Evolutionary conservation across 2,888 invertebrate species (phyloP).

Genomic region (Chironomus tentans): DNA sequence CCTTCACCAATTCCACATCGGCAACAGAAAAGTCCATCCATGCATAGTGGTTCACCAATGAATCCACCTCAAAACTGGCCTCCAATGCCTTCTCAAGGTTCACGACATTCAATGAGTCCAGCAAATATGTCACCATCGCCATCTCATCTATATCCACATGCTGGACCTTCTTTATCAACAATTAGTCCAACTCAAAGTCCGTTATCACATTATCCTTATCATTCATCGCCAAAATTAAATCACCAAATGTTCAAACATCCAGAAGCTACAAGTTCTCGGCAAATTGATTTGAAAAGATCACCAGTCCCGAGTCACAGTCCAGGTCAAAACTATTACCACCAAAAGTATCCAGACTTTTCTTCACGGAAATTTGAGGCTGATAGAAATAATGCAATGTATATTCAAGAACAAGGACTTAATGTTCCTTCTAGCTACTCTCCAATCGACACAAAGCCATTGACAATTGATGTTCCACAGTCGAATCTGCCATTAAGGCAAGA

Average conservation of each 20-base stretch:
- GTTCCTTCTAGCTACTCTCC: background rate
- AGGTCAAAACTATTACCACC: conserved; percentile 3
- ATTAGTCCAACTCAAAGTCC: background rate
- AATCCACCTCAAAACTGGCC: conserved; percentile 31
- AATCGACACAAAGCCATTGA: background rate
- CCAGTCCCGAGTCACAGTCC: background rate
- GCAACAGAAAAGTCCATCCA: background rate
- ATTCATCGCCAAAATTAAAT: background rate
- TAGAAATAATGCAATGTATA: background rate
- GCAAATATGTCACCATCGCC: conserved; percentile 16
- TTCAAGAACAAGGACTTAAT: background rate
- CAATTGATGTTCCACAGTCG: background rate
- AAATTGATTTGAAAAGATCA: background rate
- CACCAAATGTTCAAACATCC: background rate
- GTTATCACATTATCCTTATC: background rate
- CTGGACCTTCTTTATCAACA: background rate
- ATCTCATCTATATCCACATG: conserved; percentile 14
- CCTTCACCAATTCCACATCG: conserved; percentile 3
- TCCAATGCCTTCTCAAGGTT: conserved; percentile 20
- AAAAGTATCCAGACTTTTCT: conserved; percentile 11
- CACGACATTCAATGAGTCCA: background rate
- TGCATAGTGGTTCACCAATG: conserved; percentile 27
- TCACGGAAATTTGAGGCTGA: background rate
- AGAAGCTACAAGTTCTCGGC: background rate
- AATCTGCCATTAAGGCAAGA: background rate